Conservation (phyloP, 2,113 vertebrate species). For the Hiodon alosoides region DNA sequence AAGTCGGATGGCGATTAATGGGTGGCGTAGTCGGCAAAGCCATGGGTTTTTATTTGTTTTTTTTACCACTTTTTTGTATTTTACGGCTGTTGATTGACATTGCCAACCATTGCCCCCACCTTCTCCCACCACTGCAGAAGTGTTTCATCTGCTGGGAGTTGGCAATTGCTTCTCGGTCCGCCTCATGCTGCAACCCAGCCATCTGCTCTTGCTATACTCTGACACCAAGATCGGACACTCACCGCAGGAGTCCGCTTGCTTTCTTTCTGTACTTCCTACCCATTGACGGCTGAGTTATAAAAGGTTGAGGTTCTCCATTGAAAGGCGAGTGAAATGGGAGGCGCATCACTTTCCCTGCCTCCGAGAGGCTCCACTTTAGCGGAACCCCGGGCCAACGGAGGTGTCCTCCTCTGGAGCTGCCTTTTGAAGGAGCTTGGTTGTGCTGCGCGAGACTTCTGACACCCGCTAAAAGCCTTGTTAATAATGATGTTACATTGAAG, state of each 20-base stretch:
- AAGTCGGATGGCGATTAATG: constrained; percentile 65
- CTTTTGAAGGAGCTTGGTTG: constrained; percentile 22
- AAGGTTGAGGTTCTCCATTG: too few relatives aligned
- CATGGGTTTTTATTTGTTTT: constrained; percentile 57
- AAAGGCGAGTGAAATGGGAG: too few relatives aligned
- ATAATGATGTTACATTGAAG: constrained; percentile 34
- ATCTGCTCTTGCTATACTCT: constrained; percentile 55
- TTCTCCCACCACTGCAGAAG: constrained; percentile 29
- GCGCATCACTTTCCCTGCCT: neutral
- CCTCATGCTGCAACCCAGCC: constrained; percentile 59
- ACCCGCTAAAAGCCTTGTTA: constrained; percentile 30
- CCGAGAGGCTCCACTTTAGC: neutral
- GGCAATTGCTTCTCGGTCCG: constrained; percentile 69
- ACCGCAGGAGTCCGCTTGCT: neutral
- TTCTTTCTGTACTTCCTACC: too few relatives aligned
- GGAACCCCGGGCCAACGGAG: neutral
- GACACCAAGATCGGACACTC: constrained; percentile 23
- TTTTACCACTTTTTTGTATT: constrained; percentile 54
- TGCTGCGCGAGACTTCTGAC: constrained; percentile 19
- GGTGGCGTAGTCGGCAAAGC: constrained; percentile 59
- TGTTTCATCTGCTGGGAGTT: constrained; percentile 46
- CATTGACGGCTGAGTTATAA: too few relatives aligned
- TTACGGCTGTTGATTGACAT: constrained; percentile 69
- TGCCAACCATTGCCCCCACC: constrained; percentile 43
- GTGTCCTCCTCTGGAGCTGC: neutral